Conservation (phyloP, 2,888 invertebrate species). For the Idaea straminata region DNA sequence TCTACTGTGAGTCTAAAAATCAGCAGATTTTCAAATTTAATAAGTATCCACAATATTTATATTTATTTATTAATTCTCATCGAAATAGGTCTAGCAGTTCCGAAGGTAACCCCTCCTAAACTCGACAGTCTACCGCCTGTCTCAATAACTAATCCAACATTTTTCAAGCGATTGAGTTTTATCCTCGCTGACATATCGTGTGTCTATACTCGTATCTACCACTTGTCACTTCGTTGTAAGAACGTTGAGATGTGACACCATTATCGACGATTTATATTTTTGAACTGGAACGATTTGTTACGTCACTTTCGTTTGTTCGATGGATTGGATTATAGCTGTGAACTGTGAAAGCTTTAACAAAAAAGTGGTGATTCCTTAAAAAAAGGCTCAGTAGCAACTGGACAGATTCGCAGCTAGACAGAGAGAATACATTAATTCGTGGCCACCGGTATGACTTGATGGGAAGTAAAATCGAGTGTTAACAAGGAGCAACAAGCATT, state of each 20-base stretch:
- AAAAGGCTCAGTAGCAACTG: no score
- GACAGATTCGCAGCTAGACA: no score
- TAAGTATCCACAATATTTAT: no score
- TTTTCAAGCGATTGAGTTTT: neutral
- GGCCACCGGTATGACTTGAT: no score
- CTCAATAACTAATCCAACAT: neutral
- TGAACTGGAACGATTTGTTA: conserved; percentile 1
- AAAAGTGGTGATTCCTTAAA: neutral
- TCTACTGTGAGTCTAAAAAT: no score
- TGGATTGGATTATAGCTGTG: neutral
- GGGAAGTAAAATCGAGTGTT: no score
- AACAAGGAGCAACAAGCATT: no score
- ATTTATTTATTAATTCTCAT: no score
- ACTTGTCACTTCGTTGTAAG: neutral
- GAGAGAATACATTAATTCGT: no score
- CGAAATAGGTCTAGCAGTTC: no score
- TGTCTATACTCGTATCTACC: neutral
- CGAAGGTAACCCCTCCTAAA: neutral
- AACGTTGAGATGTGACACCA: neutral
- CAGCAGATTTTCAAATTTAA: no score
- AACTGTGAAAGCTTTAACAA: no score
- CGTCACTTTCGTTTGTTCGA: neutral
- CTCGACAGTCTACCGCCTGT: neutral
- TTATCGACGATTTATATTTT: neutral
- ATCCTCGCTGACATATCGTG: neutral